These are phyloP conservation scores for Adelges cooleyi DNA, from an alignment of 1,140 invertebrate species.

Conservation along the genomic window DNA sequence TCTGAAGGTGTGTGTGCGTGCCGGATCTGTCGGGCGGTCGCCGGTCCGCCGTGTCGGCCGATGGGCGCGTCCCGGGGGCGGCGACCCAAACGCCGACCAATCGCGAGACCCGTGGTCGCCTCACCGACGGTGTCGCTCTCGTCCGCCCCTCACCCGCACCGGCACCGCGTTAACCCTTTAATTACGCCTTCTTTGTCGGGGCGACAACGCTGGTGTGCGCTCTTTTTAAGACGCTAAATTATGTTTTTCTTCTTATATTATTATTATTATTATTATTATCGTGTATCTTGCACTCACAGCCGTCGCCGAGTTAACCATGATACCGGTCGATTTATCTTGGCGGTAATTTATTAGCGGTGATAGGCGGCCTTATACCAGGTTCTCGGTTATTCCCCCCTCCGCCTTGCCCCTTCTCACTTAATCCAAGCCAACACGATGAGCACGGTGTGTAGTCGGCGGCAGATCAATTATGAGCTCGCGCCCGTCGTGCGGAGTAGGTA, in stretches of 20 bases:
- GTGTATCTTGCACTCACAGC: too few relatives aligned
- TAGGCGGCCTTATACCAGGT: not conserved
- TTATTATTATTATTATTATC: too few relatives aligned
- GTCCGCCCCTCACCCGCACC: not conserved
- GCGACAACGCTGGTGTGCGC: not conserved
- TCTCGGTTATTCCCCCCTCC: not conserved
- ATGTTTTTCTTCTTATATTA: not conserved
- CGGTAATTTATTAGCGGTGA: constrained; percentile 15
- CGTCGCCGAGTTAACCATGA: constrained; percentile 7
- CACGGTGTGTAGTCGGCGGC: too few relatives aligned
- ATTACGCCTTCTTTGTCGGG: constrained; percentile 22
- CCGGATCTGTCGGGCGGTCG: not conserved
- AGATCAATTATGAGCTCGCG: too few relatives aligned
- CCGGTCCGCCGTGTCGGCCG: not conserved
- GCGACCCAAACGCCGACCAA: not conserved
- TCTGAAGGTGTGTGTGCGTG: not conserved
- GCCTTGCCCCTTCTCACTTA: not conserved
- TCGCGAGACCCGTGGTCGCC: not conserved
- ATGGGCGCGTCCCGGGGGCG: not conserved
- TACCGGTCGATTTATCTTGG: constrained; percentile 15
- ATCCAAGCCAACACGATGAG: too few relatives aligned
- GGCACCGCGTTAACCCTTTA: not conserved
- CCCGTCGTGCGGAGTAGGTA: too few relatives aligned
- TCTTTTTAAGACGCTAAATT: constrained; percentile 18
- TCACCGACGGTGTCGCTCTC: not conserved